Evolutionary conservation across 2,888 invertebrate genomes (phyloP), one percentile per base, ranked within the genome.

Genomic region (Andrena camellia): DNA sequence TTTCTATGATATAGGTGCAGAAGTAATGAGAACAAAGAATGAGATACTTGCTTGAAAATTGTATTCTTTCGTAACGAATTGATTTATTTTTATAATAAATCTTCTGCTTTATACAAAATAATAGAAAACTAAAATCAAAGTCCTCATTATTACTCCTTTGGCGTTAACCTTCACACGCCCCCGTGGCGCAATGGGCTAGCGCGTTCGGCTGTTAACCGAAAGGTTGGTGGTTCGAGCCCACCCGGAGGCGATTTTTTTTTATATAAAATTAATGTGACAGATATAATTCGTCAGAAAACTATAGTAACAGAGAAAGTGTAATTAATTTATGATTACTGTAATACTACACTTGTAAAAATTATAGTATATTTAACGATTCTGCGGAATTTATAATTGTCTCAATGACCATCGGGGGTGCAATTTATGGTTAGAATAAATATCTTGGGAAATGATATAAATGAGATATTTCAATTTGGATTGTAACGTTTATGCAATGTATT

Each of bases 141-240:
- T n/a, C n/a, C n/a, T 50, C 0, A 2, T 50, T 7, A 20, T 17
- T 48, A 29, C 0, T n/a, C 8, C 7, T 50, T 50, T 7, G n/a
- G 13, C 10, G 0, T 0, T 8, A 0, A 10, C 1, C 4, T 4
- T 57, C 57, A 48, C 8, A n/a, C 0, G 92, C 90, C 97, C 97
- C 97, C 97, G 97, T 98, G 97, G 97, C 97, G 97, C 97, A 97
- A 97, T 97, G 94, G 98, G 97, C 96, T 97, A 98, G 98, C 97
- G 97, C 98, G 98, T 98, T 98, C 97, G 98, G 98, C 98, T 98
- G 98, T 98, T 98, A 98, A 98, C 98, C 98, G 97, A 98, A 98
- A 98, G 98, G 98, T 98, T 97, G 98, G 97, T 98, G 97, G 98
- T 98, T 98, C 98, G 96, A 98, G 97, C 96, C 98, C 97, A 97